A percentile compares a stretch with the other conserved stretches of the same genome.
Evolutionary conservation across 1,140 invertebrate species (phyloP).

Genomic region (Lordiphosa stackelbergi): DNA sequence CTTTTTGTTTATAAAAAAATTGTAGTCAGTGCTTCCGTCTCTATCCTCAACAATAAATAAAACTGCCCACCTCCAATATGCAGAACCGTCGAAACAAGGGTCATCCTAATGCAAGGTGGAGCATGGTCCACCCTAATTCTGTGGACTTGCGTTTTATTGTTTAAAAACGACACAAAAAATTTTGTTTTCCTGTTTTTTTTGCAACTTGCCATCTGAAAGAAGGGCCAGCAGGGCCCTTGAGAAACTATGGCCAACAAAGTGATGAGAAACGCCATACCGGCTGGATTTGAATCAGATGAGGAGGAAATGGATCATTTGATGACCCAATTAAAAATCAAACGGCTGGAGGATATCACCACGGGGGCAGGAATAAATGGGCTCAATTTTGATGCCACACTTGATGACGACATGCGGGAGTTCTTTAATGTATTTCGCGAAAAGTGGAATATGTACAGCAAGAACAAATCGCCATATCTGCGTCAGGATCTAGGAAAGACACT

Average conservation of each 20-base stretch:
- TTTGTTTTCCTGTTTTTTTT: slow-evolving; percentile 4
- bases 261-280: slow-evolving; percentile 43
- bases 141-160: neutral
- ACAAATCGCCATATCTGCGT: slow-evolving; percentile 76
- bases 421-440: slow-evolving; percentile 56
- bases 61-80: no score
- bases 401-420: slow-evolving; percentile 49
- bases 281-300: slow-evolving; percentile 62
- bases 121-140: neutral
- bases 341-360: slow-evolving; percentile 67
- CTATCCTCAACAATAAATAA: no score
- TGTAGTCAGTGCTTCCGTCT: no score
- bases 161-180: slow-evolving; percentile 9
- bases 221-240: neutral
- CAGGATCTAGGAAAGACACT: slow-evolving; percentile 79
- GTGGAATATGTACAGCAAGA: slow-evolving; percentile 80
- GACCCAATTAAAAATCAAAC: slow-evolving; percentile 63
- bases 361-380: slow-evolving; percentile 68
- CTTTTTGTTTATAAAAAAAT: no score
- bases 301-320: slow-evolving; percentile 45
- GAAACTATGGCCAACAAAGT: slow-evolving; percentile 28
- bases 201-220: slow-evolving; percentile 13
- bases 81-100: neutral
- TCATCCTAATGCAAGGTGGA: neutral
- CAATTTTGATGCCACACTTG: slow-evolving; percentile 61